A percentile compares a stretch with the other conserved stretches of the same genome.
Conservation (phyloP, 2,113 vertebrate species). For the Oreochromis niloticus region DNA sequence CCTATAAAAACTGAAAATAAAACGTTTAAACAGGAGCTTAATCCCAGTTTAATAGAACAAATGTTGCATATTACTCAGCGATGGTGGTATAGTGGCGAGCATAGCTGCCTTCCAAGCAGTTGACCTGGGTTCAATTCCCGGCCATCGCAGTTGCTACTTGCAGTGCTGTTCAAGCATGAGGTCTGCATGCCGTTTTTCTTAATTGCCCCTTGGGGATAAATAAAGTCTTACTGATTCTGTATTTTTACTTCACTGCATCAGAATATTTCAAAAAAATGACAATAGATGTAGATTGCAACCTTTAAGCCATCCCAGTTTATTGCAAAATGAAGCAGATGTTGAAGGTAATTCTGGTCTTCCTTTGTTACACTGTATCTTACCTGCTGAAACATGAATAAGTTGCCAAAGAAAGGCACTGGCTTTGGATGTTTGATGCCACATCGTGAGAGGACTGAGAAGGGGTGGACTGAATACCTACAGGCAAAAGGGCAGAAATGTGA, state of each 20-base stretch:
- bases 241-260: background rate
- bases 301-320: background rate
- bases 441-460: slow-evolving; percentile 78
- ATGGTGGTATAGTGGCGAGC: slow-evolving; percentile 77
- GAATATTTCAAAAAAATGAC: background rate
- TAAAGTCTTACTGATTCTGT: background rate
- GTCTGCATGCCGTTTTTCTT: no score
- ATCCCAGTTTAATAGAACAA: background rate
- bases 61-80: background rate
- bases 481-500: background rate
- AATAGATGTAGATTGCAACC: background rate
- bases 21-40: background rate
- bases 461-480: slow-evolving; percentile 82
- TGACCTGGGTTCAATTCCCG: slow-evolving; percentile 77
- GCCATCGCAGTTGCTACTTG: slow-evolving; percentile 45
- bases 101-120: slow-evolving; percentile 80
- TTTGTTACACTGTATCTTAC: slow-evolving; percentile 48
- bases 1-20: fast-evolving
- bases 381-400: slow-evolving; percentile 82
- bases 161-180: no score
- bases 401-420: slow-evolving; percentile 85
- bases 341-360: no score
- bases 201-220: no score
- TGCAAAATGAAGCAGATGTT: background rate
- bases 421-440: slow-evolving; percentile 85